These are phyloP conservation scores for Diuraphis noxia DNA, from an alignment of 1,140 invertebrate species.

Conservation along the genomic window DNA sequence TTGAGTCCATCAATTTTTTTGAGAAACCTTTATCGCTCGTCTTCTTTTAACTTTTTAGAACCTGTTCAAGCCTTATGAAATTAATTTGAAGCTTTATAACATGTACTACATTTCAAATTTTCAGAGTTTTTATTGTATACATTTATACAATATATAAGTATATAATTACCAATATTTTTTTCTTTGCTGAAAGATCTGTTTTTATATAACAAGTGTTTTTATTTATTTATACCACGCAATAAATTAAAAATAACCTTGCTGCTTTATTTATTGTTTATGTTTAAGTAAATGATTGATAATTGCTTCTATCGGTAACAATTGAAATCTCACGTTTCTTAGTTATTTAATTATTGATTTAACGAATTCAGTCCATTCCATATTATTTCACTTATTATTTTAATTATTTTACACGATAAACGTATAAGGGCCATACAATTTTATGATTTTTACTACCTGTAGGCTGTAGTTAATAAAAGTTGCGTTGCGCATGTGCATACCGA, in stretches of 20 bases:
- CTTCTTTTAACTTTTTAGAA: neutral
- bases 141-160: neutral
- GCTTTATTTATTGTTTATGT: neutral
- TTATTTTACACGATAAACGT: neutral
- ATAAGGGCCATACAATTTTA: neutral
- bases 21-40: neutral
- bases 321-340: neutral
- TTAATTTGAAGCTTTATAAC: neutral
- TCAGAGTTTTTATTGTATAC: neutral
- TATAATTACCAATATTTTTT: too few species aligned
- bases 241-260: neutral
- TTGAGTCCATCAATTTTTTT: neutral
- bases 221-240: neutral
- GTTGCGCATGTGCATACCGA: too few species aligned
- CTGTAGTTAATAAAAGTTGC: too few species aligned
- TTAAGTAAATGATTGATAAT: neutral
- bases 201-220: too few species aligned
- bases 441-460: too few species aligned
- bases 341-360: neutral
- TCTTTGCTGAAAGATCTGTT: too few species aligned
- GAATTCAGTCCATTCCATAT: neutral
- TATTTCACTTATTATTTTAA: neutral
- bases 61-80: neutral
- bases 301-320: neutral
- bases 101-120: neutral